These are phyloP conservation scores for Centrocercus urophasianus DNA, from an alignment of 2,113 vertebrate genomes.

Conservation along the genomic window DNA sequence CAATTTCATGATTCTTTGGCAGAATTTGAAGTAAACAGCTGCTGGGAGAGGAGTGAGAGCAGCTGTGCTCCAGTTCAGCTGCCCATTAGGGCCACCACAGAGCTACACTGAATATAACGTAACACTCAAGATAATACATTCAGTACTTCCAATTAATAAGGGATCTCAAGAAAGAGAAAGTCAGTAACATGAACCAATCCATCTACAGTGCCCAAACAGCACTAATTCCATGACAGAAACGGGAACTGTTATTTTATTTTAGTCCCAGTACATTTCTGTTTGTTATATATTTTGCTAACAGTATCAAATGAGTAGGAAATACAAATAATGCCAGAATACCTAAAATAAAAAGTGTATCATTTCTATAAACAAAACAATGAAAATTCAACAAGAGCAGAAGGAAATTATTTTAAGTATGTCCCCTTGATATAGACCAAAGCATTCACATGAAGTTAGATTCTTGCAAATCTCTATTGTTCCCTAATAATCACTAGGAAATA, in stretches of 20 bases:
- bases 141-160: background rate
- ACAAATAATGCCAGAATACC: background rate
- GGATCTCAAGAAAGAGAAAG: background rate
- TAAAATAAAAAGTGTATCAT: background rate
- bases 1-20: background rate
- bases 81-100: background rate
- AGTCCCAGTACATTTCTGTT: background rate
- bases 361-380: background rate
- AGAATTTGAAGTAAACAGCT: background rate
- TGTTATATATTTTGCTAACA: background rate
- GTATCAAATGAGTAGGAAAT: background rate
- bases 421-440: background rate
- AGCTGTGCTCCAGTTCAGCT: background rate
- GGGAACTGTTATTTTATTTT: background rate
- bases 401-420: conserved; percentile 7
- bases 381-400: background rate
- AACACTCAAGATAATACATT: conserved; percentile 11
- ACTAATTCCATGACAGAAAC: background rate
- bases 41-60: background rate
- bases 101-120: background rate
- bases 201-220: background rate
- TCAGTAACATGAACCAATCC: background rate
- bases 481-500: background rate
- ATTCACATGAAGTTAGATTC: conserved; percentile 23
- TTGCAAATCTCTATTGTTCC: background rate